Percentiles rank a stretch among this genome's conserved stretches.
phyloP scores from a whole-genome alignment of 2,888 invertebrate genomes.

The Willowsia nigromaculata region DNA sequence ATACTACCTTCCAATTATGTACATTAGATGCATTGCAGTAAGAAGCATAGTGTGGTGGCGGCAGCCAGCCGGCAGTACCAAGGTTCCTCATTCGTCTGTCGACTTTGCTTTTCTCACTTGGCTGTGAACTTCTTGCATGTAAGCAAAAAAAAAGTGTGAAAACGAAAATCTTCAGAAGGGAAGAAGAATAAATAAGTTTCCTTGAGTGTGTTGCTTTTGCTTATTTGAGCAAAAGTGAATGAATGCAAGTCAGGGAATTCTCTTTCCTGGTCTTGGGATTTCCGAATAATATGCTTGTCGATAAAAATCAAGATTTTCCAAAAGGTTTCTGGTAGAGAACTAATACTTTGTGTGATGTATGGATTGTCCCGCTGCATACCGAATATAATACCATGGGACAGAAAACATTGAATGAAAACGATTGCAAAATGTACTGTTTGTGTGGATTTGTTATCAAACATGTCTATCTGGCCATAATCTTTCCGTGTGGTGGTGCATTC shows the following conservation, averaged over 20 bases:
- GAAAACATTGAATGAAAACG: background rate
- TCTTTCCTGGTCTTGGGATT: background rate
- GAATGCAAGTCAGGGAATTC: constrained; percentile 28
- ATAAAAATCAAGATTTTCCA: constrained; percentile 16
- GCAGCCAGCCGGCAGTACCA: background rate
- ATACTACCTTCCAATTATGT: background rate
- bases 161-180: constrained; percentile 23
- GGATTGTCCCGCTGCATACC: background rate
- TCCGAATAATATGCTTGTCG: constrained; percentile 35
- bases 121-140: constrained; percentile 27
- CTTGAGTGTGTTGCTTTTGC: background rate
- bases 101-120: constrained; percentile 34
- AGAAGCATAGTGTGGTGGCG: background rate
- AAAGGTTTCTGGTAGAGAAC: background rate
- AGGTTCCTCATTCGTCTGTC: constrained; percentile 1
- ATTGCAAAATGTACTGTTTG: background rate
- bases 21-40: no score
- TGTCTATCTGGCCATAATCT: constrained; percentile 26
- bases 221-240: background rate
- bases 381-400: background rate
- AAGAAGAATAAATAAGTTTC: constrained; percentile 1
- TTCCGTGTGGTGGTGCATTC: background rate
- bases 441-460: constrained; percentile 25
- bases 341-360: background rate
- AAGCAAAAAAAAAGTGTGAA: constrained; percentile 39